Evolutionary conservation across 2,888 invertebrate genomes (phyloP).

Genomic region (Orthosia cruda): DNA sequence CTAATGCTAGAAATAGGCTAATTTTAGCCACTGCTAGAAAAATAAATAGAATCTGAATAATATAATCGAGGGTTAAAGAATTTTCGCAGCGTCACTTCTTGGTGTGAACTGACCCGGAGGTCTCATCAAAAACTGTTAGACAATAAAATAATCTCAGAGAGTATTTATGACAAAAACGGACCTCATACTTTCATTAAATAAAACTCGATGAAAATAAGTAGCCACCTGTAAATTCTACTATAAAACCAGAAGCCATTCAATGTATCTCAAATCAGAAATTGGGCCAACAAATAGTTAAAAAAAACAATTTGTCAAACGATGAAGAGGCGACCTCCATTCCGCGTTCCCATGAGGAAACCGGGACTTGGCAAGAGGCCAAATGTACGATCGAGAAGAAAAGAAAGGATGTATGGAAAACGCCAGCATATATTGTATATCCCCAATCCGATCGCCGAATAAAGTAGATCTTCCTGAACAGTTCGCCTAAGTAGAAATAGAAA

Average conservation of each 20-base stretch:
- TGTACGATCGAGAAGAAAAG: neutral
- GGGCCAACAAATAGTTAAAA: neutral
- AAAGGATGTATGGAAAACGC: slow-evolving; percentile 4
- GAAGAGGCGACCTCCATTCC: slow-evolving; percentile 20
- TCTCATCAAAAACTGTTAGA: too few species aligned
- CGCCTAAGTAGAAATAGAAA: neutral
- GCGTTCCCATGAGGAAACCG: neutral
- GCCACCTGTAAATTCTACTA: neutral
- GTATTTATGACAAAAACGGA: neutral
- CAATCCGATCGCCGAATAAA: neutral
- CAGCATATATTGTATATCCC: neutral
- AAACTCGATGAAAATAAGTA: neutral
- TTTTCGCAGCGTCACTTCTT: too few species aligned
- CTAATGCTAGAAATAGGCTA: too few species aligned
- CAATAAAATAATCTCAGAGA: too few species aligned
- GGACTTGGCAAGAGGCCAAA: slow-evolving; percentile 21
- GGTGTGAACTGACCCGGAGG: too few species aligned
- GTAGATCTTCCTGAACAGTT: neutral
- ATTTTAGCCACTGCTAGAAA: too few species aligned
- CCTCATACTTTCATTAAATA: neutral
- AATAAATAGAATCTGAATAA: too few species aligned
- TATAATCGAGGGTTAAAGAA: too few species aligned
- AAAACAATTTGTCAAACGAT: slow-evolving; percentile 1
- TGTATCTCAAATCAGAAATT: slow-evolving; percentile 13
- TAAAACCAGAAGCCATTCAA: neutral